A percentile compares a stretch with the other conserved stretches of the same genome.
phyloP scores from a whole-genome alignment of 2,113 vertebrate species.

The Oreochromis spilurus region DNA sequence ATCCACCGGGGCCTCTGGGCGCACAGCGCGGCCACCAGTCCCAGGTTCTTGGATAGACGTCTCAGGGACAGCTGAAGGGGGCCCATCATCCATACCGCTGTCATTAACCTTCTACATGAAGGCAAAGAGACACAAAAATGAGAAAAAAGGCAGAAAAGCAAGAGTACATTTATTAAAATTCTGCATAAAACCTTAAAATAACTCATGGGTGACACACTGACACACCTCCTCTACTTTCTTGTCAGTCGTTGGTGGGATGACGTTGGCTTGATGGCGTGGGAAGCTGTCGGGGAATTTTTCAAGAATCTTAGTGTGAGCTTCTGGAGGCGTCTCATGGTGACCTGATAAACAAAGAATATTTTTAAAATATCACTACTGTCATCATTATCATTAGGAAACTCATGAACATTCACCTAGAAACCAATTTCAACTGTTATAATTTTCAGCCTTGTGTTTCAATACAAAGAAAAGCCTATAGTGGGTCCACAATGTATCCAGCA shows the following conservation, averaged over 20 bases:
- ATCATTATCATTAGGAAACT: neutral
- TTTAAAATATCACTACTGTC: neutral
- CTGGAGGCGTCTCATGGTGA: constrained; percentile 91
- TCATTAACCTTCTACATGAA: constrained; percentile 78
- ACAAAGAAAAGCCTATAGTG: neutral
- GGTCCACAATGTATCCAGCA: constrained; percentile 1
- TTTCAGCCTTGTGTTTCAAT: neutral
- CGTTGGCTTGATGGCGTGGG: constrained; percentile 82
- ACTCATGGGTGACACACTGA: neutral
- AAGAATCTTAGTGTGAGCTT: constrained; percentile 88
- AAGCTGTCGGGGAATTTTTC: constrained; percentile 89
- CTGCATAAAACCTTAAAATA: neutral
- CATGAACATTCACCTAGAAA: neutral
- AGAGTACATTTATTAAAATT: neutral
- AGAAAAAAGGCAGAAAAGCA: neutral
- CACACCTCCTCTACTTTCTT: constrained; percentile 79
- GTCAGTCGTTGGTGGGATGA: constrained; percentile 86
- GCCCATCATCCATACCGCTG: constrained; percentile 76
- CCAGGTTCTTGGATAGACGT: constrained; percentile 80
- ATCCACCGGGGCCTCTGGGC: constrained; percentile 84
- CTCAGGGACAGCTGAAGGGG: constrained; percentile 57
- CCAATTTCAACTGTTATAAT: neutral
- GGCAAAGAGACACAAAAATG: neutral
- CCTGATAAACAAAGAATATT: constrained; percentile 63
- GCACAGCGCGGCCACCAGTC: constrained; percentile 32